Conservation (phyloP, 2,888 invertebrate species). For the Xestia rhomboidea region DNA sequence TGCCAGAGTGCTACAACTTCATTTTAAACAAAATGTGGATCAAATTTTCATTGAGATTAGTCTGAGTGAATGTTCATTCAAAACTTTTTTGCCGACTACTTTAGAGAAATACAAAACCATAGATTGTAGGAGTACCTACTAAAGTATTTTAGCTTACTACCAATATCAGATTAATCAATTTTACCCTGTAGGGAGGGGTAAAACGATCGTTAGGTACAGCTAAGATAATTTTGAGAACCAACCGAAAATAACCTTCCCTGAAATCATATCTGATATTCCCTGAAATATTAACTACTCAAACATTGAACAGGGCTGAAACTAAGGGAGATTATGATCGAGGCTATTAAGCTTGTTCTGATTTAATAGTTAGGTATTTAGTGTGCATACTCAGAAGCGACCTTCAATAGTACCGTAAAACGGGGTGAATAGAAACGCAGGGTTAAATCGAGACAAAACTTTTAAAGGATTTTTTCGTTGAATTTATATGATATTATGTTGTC, state of each 20-base stretch:
- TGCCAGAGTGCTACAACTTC: background rate
- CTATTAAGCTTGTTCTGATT: background rate
- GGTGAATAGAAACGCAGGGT: background rate
- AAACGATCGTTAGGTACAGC: background rate
- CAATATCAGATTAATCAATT: conserved; percentile 1
- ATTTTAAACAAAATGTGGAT: background rate
- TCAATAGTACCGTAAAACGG: background rate
- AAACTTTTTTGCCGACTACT: no score
- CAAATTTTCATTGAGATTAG: background rate
- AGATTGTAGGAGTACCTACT: background rate
- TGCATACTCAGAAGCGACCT: background rate
- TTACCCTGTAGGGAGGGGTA: no score
- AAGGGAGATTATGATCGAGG: background rate
- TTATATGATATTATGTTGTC: background rate
- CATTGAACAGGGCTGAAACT: conserved; percentile 9
- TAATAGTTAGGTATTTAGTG: background rate
- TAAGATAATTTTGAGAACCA: conserved; percentile 9
- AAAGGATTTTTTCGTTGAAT: background rate
- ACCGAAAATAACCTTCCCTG: conserved; percentile 1
- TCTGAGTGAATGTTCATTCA: background rate
- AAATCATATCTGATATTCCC: conserved; percentile 13
- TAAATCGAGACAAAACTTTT: background rate
- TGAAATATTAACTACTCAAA: conserved; percentile 1
- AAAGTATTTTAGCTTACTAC: background rate
- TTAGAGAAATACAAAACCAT: background rate